A percentile compares a stretch with the other conserved stretches of the same genome.
Evolutionary conservation across 2,797 vertebrate species (phyloP).

Genomic region (Choloepus didactylus): DNA sequence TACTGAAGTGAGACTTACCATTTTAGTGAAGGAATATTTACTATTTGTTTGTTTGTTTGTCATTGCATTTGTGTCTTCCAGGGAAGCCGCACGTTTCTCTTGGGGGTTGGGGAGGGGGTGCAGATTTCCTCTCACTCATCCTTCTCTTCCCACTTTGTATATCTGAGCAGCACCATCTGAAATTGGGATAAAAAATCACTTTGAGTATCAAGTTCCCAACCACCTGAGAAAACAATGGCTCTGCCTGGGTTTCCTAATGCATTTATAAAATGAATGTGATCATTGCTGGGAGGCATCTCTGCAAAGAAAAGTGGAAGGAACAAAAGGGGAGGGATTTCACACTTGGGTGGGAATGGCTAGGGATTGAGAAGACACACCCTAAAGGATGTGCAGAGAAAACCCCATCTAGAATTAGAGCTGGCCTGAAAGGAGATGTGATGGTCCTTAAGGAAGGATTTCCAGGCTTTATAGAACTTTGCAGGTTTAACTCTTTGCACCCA

Average conservation of each 20-base stretch:
- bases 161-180: constrained; percentile 18
- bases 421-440: not conserved
- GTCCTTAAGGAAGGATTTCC: not conserved
- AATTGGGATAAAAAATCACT: constrained; percentile 42
- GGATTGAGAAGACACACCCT: not conserved
- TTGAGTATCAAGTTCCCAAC: constrained; percentile 32
- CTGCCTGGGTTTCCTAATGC: constrained; percentile 42
- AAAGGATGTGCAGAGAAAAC: not conserved
- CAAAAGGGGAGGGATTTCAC: constrained; percentile 54
- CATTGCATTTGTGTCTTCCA: not conserved
- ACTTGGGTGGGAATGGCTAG: not conserved
- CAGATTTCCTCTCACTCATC: not conserved
- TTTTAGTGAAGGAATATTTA: constrained; percentile 78
- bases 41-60: constrained; percentile 80
- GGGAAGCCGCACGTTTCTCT: not conserved
- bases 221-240: constrained; percentile 55
- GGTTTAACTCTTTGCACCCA: not conserved
- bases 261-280: constrained; percentile 73
- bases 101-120: too few species aligned
- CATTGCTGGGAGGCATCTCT: constrained; percentile 31
- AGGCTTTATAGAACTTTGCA: not conserved
- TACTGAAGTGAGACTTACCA: constrained; percentile 81
- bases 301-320: constrained; percentile 53
- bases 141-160: not conserved
- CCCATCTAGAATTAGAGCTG: not conserved